Evolutionary conservation across 53 echinoderm and acorn worm species (phyloP), one percentile per base, ranked within the genome.

Genomic region (Temnopleurus reevesii): DNA sequence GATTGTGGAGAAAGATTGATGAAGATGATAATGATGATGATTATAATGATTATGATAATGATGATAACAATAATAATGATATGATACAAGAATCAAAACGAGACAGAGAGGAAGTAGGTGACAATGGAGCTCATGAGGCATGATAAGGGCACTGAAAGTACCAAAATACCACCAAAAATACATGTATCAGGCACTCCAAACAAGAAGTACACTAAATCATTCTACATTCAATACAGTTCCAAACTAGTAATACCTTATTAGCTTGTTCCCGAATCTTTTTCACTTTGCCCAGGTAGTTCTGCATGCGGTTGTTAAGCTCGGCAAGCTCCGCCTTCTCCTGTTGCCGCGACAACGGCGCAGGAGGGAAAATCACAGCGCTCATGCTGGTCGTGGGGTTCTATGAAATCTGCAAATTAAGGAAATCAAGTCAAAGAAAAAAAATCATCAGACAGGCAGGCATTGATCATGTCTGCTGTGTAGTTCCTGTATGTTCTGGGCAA

Each of bases 271-370:
- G 87, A 55, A 95, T 85, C 90, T 96, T 96, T 85, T 94, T 93
- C 17, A 94, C 94, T 64, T 99, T 99, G 10, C 87, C 93, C 12
- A 99, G 93, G 91, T 99, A 99, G 76, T 92, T 93, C 90, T 96
- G 96, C 81, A 96, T 94, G 31, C 99, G 91, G 35, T 94, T 93
- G 53, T 94, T 93, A 29, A 99, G 91, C 44, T 94, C 92, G 30
- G 96, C 91, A 19, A 99, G 89, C 81, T 96, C 99, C 0, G 96
- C 99, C 88, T 99, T 99, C 91, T 99, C 99, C 85, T 99, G 96
- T 51, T 99, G 94, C 81, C 99, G 90, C 45, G 95, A 92, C 91
- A 95, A 77, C 59, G 95, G 92, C 12, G 92, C 94, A 59, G 96
- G 96, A 46, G 96, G 95, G 54, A 91, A 96, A 9, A 85, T 79